Base-by-base conservation (phyloP, 1,140 invertebrate species). In the Drosophila pruinosa region DNA sequence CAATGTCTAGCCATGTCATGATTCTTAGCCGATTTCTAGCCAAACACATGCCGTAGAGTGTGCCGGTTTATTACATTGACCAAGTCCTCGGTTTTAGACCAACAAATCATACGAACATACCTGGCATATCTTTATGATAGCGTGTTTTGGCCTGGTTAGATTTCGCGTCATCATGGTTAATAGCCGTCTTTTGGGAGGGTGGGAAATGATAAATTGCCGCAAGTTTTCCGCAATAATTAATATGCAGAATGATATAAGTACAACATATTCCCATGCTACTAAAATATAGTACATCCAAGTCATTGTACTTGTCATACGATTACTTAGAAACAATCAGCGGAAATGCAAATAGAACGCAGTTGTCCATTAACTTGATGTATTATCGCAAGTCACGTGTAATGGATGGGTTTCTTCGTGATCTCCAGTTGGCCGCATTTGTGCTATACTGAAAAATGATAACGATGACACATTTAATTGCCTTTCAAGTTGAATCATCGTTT, bases 1-100 rank as follows among this genome's bases (percentile, higher is more conserved):
- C 24, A 26, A 24, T 63, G 61, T 75, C 54, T 73, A 59, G 78
- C 74, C 64, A 39, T 59, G 78, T 82, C 78, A 82, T 78, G 74
- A 62, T 82, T 82, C 59, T 81, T 45, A 31, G 78, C 39, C 61
- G 56, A 57, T 71, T 82, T 81, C 21, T 15, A 17, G 12, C 14
- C 14, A 26, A 10, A 4, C 5, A 22, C 17, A 26, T 17, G 19
- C 14, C 24, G 15, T 34, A 41, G 47, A 52, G 28, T 57, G 7
- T 10, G 1, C 4, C 0, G 2, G 15, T 62, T 69, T 63, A 63
- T 63, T 31, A 28, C 22, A 52, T 63, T 54, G 58, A 38, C 67
- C 58, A 70, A 70, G 58, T 36, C 19, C 47, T 61, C 5, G 19
- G 12, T 43, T 53, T 22, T 45, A 14, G 53, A 21, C 63, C 19